Conservation (phyloP, 1,140 invertebrate species). For the Eciton burchellii region DNA sequence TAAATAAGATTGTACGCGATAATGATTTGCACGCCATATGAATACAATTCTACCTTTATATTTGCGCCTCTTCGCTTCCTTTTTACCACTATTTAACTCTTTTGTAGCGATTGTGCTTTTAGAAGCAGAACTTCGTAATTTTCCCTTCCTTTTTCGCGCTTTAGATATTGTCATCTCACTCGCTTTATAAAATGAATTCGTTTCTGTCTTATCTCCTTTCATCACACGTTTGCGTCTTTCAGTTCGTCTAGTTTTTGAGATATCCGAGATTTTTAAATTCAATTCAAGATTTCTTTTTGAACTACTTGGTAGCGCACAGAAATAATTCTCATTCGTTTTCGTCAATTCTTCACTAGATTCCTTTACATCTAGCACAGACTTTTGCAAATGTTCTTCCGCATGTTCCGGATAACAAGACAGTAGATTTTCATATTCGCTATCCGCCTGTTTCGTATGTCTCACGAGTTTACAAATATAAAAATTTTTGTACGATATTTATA, state of each 20-base stretch:
- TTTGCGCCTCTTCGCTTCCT: slow-evolving; percentile 60
- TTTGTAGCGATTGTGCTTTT: slow-evolving; percentile 76
- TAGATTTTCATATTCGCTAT: slow-evolving; percentile 1
- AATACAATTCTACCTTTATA: slow-evolving; percentile 64
- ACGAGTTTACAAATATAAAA: neutral
- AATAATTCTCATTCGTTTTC: slow-evolving; percentile 7
- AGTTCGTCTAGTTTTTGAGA: neutral
- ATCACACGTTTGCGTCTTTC: slow-evolving; percentile 28
- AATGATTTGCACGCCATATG: neutral
- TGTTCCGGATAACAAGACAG: slow-evolving; percentile 16
- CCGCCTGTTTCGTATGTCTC: slow-evolving; percentile 36
- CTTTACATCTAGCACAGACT: neutral
- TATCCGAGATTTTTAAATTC: slow-evolving; percentile 31
- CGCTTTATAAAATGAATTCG: slow-evolving; percentile 36
- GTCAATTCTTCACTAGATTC: slow-evolving; percentile 25
- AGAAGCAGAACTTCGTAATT: slow-evolving; percentile 73
- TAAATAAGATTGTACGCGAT: neutral
- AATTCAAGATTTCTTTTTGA: slow-evolving; percentile 15
- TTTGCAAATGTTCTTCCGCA: neutral
- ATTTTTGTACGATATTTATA: neutral
- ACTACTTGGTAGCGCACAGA: neutral
- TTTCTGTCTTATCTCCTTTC: slow-evolving; percentile 51
- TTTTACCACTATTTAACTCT: slow-evolving; percentile 65
- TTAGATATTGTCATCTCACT: slow-evolving; percentile 43
- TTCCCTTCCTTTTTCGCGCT: slow-evolving; percentile 68